Evolutionary conservation across 2,888 invertebrate species (phyloP), one percentile per base, ranked within the genome.

Genomic region (Drosophila formosana): DNA sequence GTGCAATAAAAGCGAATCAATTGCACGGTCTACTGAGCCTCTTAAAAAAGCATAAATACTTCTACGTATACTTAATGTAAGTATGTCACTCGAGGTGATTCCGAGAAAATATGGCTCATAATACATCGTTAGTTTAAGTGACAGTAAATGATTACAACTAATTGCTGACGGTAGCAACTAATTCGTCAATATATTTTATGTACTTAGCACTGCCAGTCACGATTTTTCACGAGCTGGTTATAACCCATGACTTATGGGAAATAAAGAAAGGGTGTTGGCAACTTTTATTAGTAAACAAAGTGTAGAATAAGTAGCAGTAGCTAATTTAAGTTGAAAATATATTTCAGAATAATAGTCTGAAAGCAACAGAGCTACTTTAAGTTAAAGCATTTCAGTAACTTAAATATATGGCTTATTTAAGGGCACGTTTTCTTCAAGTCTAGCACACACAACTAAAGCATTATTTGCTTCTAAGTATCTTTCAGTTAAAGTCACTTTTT

Each of bases 141-240:
- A 28, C 52, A 13, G 13, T 18, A 41, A 53, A 11, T 28, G 39
- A 13, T 9, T 18, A 11, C 28, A 28, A 18, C 52, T 52, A 52
- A 23, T n/a, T 52, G 11, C 28, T 8, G 8, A 7, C 9, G 13
- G 53, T 41, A 41, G 41, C 53, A 28, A 41, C 28, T 39, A 39
- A 13, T 13, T 13, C n/a, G n/a, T 13, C 25, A 7, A 11, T 18
- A 18, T 13, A 39, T 13, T 3, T 37, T 37, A 37, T n/a, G n/a
- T n/a, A 11, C n/a, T 37, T 13, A 26, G 26, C 9, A 7, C 11
- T 23, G 23, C 23, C 1, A 41, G 52, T 52, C 51, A 52, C 51
- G 37, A 13, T 52, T 52, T 9, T 39, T 1, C 11, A 9, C 4
- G 34, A 11, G 9, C 34, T 34, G 8, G 34, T 34, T 11, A 11